Conservation (phyloP, 2,113 vertebrate genomes). For the Pyxicephalus adspersus region DNA sequence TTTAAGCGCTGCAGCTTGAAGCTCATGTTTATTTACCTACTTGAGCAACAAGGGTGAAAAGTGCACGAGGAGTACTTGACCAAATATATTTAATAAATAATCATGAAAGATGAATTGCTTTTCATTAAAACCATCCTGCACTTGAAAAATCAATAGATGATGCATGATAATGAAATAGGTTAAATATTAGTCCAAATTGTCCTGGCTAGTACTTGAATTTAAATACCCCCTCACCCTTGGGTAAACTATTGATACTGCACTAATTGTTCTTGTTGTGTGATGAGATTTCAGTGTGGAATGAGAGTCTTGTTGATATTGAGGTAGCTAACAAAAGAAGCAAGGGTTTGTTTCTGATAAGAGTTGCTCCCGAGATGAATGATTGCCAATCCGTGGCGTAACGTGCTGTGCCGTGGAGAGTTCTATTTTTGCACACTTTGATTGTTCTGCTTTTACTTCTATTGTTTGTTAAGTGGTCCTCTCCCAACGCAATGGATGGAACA, state of each 20-base stretch:
- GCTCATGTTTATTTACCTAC: constrained; percentile 67
- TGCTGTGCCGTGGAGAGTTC: constrained; percentile 53
- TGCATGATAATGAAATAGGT: constrained; percentile 68
- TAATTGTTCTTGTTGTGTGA: constrained; percentile 61
- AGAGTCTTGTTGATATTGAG: constrained; percentile 62
- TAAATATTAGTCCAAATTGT: constrained; percentile 74
- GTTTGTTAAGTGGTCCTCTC: constrained; percentile 54
- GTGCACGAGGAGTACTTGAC: constrained; percentile 69
- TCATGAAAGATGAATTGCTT: constrained; percentile 72
- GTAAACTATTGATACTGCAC: constrained; percentile 67
- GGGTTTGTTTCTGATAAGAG: constrained; percentile 62
- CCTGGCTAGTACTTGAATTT: constrained; percentile 58
- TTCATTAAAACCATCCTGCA: constrained; percentile 61
- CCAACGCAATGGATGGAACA: constrained; percentile 33
- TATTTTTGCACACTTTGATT: constrained; percentile 57
- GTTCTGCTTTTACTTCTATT: constrained; percentile 21
- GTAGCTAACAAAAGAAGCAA: constrained; percentile 64
- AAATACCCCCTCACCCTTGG: constrained; percentile 62
- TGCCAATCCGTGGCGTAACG: constrained; percentile 52
- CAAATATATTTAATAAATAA: constrained; percentile 71
- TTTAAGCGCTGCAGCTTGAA: constrained; percentile 60
- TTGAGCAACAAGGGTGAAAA: constrained; percentile 78
- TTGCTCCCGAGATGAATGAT: constrained; percentile 63
- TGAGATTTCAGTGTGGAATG: constrained; percentile 59
- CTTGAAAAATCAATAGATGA: constrained; percentile 69